Evolutionary conservation across 2,113 vertebrate species (phyloP), one percentile per base, ranked within the genome.

Genomic region (Struthidea cinerea): DNA sequence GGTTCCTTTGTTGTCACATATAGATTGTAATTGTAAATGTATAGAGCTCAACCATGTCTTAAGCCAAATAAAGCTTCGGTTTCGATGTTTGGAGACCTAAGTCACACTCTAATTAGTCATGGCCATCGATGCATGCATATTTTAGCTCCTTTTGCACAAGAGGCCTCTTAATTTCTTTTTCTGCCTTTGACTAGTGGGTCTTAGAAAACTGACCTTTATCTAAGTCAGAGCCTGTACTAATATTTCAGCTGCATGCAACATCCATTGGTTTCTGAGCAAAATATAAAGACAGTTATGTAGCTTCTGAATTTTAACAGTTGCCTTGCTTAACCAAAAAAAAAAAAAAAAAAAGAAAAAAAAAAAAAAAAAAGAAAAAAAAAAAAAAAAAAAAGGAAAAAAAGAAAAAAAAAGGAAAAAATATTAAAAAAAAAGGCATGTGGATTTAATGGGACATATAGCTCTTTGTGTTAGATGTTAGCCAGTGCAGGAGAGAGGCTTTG

Each of bases 81-180:
- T 97, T 97, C 92, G 88, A 61, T 95, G 89, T 97, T 95, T 95
- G 95, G 94, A 96, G 89, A 97, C 49, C 84, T 94, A 49, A 96
- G 95, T 97, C 97, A 65, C 96, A 77, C 93, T 97, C 93, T 95
- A 60, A 95, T 83, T 9, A 33, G 89, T 95, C 92, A 84, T 59
- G 77, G 85, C 68, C 94, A 90, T 63, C 2, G 1, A 63, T 94
- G 95, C 97, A 97, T 97, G 96, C 64, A 18, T 93, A 80, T 90
- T 97, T 96, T 69, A 96, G 64, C 95, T 94, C 83, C 73, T 97
- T 95, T 87, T 97, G 90, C 94, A 94, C 93, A 97, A 94, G 87
- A 94, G 92, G 84, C 92, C 53, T 95, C 95, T 97, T 97, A 47
- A 92, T 97, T 97, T 86, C 27, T 81, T 73, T 87, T 94, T 93